Base-by-base conservation (phyloP, 2,888 invertebrate genomes). In the Tineola bisselliella region DNA sequence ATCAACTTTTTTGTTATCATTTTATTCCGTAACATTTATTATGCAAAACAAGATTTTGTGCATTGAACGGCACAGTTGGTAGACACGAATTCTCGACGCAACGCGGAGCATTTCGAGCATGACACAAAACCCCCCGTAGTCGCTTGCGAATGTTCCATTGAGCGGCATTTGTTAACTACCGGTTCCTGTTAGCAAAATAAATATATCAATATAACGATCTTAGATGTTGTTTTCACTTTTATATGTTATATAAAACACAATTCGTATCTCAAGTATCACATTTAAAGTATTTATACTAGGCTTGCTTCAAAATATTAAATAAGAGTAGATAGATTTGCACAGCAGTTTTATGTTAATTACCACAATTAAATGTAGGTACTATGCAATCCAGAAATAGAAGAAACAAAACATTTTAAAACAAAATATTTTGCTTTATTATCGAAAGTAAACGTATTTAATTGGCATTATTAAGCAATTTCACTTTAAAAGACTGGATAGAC, bases 121-220 rank as follows among this genome's bases (percentile, higher is more conserved):
- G 54, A 54, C 54, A 54, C 54, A n/a, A 54, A 54, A 18, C 54
- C 12, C 54, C 25, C 17, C 25, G 54, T 11, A 54, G 54, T 25
- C 54, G 54, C 25, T 54, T 54, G 54, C 25, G 12, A 54, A 54
- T 65, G 74, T 68, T 68, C 73, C 62, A 71, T 70, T 75, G 72
- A 78, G 71, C 76, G 72, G 74, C 69, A 74, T 54, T n/a, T n/a
- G n/a, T n/a, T 77, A 66, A 65, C 63, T 63, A 70, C 70, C 70
- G 69, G 33, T 54, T 52, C 31, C 30, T 48, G 56, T 57, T 44
- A 57, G 61, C n/a, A 57, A 38, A n/a, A 17, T 17, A 38, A n/a
- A n/a, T 2, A 25, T 25, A 25, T 25, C 25, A 25, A 4, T 52
- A 48, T 54, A 31, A 56, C 61, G 52, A 52, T 17, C 13, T 52